Conservation (phyloP, 2,797 vertebrate species). For the Peromyscus attwateri region DNA sequence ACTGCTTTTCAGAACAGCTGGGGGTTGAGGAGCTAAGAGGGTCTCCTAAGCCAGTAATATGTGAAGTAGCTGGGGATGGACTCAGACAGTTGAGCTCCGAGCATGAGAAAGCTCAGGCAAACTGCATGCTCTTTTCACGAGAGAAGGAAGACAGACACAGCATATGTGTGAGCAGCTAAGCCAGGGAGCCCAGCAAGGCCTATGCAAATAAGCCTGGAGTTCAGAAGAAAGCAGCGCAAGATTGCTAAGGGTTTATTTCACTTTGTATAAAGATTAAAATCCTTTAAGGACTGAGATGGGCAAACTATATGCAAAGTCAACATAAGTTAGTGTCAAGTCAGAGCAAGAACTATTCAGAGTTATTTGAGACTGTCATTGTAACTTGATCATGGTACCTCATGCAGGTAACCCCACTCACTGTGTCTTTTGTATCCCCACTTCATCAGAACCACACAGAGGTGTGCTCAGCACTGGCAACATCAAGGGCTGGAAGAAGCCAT, state of each 20-base stretch:
- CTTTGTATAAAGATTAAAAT: not conserved
- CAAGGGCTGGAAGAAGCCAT: not conserved
- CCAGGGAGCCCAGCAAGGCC: not conserved
- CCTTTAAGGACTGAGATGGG: not conserved
- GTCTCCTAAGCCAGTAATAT: not conserved
- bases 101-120: too few species aligned
- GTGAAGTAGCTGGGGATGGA: not conserved
- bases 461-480: not conserved
- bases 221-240: not conserved
- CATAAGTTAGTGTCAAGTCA: not conserved
- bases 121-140: not conserved
- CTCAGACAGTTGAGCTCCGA: not conserved
- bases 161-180: too few species aligned
- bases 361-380: not conserved
- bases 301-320: not conserved
- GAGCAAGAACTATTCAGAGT: not conserved
- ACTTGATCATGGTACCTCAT: rapidly evolving
- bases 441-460: not conserved
- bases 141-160: not conserved
- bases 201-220: rapidly evolving
- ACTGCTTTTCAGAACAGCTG: not conserved
- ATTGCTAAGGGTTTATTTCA: not conserved
- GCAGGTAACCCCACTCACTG: too few species aligned
- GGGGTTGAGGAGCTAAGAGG: too few species aligned
- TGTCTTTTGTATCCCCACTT: not conserved